These are phyloP conservation scores for Nycticryphes semicollaris DNA, from an alignment of 2,113 vertebrate genomes.

Conservation along the genomic window DNA sequence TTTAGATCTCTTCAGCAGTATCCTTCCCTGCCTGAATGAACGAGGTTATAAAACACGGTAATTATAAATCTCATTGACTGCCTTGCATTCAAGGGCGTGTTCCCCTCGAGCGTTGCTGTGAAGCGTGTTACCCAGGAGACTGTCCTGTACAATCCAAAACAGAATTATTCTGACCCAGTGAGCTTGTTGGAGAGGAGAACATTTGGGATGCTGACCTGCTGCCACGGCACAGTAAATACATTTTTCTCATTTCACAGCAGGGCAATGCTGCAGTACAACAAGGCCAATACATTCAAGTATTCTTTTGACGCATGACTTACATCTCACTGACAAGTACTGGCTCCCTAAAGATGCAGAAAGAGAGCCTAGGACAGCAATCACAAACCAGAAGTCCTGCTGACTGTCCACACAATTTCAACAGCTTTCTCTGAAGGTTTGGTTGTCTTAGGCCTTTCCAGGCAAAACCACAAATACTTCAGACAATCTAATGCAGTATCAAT, in stretches of 20 bases:
- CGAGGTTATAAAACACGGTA: conserved; percentile 30
- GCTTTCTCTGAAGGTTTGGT: neutral
- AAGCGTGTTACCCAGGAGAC: conserved; percentile 47
- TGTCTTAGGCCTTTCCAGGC: neutral
- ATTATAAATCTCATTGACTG: conserved; percentile 65
- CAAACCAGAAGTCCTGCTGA: neutral
- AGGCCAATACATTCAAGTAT: neutral
- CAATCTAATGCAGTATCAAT: neutral
- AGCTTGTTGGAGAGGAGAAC: conserved; percentile 22
- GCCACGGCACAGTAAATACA: neutral
- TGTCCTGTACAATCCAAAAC: conserved; percentile 46
- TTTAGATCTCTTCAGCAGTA: neutral
- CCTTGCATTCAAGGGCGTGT: conserved; percentile 46
- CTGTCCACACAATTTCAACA: neutral
- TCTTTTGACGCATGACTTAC: conserved; percentile 16
- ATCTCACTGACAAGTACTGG: neutral
- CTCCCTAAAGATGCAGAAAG: neutral
- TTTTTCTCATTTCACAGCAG: conserved; percentile 52
- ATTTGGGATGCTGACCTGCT: conserved; percentile 51
- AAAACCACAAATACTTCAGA: neutral
- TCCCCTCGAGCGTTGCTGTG: conserved; percentile 15
- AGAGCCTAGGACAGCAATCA: neutral
- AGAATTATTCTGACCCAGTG: conserved; percentile 56
- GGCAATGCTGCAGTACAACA: neutral
- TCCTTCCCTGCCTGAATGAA: conserved; percentile 44